Evolutionary conservation across 2,797 vertebrate species (phyloP).

Genomic region (Neosalanx taihuensis): DNA sequence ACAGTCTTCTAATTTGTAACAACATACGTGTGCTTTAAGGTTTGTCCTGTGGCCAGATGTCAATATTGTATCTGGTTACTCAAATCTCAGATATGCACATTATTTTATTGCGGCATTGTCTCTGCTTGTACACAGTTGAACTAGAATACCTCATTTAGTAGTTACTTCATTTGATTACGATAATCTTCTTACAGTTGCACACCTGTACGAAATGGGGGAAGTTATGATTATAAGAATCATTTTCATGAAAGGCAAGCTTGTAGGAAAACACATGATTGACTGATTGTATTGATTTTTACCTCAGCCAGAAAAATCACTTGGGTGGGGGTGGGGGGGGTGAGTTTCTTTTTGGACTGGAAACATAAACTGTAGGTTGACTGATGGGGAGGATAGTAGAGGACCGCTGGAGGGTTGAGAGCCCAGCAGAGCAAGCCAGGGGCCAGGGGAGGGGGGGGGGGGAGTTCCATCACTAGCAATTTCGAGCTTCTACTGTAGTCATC

Average conservation of each 20-base stretch:
- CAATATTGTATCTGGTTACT: conserved; percentile 21
- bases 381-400: neutral
- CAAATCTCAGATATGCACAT: conserved; percentile 41
- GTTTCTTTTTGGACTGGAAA: conserved; percentile 23
- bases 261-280: conserved; percentile 25
- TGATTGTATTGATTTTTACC: conserved; percentile 46
- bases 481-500: conserved; percentile 54
- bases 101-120: conserved; percentile 37
- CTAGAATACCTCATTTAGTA: conserved; percentile 63
- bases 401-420: too few relatives aligned
- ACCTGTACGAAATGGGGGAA: conserved; percentile 28
- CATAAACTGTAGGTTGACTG: conserved; percentile 6
- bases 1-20: conserved; percentile 21
- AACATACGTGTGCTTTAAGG: conserved; percentile 19
- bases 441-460: conserved; percentile 28
- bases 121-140: conserved; percentile 45
- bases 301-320: conserved; percentile 41
- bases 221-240: conserved; percentile 12
- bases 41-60: conserved; percentile 37
- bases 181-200: conserved; percentile 47
- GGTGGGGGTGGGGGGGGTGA: neutral
- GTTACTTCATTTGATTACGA: conserved; percentile 56
- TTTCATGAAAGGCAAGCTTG: conserved; percentile 37
- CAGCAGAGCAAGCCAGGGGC: too few relatives aligned
- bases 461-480: conserved; percentile 36